Evolutionary conservation across 2,113 vertebrate genomes (phyloP), one percentile per base, ranked within the genome.

Genomic region (Malurus elegans): DNA sequence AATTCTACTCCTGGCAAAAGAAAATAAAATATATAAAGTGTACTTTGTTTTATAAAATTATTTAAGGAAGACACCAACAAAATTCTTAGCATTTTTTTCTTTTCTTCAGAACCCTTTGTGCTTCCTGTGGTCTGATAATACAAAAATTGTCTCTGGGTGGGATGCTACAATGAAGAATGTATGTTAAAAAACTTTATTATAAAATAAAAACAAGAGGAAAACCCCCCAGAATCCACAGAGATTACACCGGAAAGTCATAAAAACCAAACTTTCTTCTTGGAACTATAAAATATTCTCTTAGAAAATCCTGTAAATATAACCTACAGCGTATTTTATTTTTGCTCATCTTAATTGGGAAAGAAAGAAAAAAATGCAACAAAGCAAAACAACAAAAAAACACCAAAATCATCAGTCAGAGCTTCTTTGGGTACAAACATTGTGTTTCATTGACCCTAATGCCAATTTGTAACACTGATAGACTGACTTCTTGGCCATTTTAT

Each of bases 311-410:
- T 44, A 67, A 67, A 42, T 32, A 24, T 69, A 88, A 56, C 14
- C 2, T 54, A 82, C 4, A 64, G 8, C 20, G 4, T 58, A 7
- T 50, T 79, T 81, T 29, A 5, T 7, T 73, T 73, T 72, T 60
- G 1, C 40, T 80, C 5, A 53, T 34, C 21, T 40, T 69, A 72
- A 50, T 7, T 23, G 4, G 5, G 21, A 40, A n/a, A 24, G 56
- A 40, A 44, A 10, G 1, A 4, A 13, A 29, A 4, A 34, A 18
- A 3, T 38, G 0, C 6, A 36, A 7, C 4, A 36, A 50, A 28
- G 3, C 1, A 18, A 65, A 47, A 25, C 23, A 58, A 6, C 0
- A 29, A 79, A 25, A 26, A 12, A 54, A n/a, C 11, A n/a, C 10
- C 24, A 53, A 51, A 65, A 8, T 1, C 8, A 50, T 34, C 4